A percentile compares a stretch with the other conserved stretches of the same genome.
phyloP scores from a whole-genome alignment of 2,888 invertebrate species.

The Drosophila histrio region DNA sequence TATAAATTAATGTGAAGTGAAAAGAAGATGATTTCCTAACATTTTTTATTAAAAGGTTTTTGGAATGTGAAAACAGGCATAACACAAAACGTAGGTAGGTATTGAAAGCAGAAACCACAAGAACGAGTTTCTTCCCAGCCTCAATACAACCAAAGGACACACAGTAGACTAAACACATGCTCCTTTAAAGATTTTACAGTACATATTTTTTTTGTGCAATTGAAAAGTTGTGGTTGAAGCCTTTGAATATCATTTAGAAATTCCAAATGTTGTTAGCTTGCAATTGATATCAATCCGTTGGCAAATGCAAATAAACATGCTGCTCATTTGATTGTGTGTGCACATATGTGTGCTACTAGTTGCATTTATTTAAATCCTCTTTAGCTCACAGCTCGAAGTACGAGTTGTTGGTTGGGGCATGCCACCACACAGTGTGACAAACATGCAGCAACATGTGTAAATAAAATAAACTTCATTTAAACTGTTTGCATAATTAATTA shows the following conservation, averaged over 20 bases:
- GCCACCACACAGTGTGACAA: conserved; percentile 17
- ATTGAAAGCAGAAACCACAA: neutral
- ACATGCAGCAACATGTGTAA: conserved; percentile 69
- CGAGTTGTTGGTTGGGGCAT: neutral
- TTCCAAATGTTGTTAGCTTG: neutral
- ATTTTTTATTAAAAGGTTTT: neutral
- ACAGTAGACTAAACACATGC: neutral
- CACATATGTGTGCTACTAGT: conserved; percentile 8
- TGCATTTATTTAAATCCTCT: conserved; percentile 44
- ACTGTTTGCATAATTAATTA: conserved; percentile 78
- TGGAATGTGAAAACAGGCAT: neutral
- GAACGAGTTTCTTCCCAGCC: neutral
- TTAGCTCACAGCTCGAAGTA: neutral
- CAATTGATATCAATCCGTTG: neutral
- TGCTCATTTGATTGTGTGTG: neutral
- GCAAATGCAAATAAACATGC: neutral
- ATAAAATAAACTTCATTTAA: conserved; percentile 76
- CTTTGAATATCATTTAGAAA: neutral
- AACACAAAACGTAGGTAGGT: neutral
- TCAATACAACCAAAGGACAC: neutral
- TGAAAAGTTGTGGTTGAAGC: neutral
- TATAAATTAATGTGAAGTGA: neutral
- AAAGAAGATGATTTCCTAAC: neutral
- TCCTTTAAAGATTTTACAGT: neutral
- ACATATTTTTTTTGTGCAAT: neutral